Conservation (phyloP, 92 coral and sea anemone genomes). For the Epizoanthus illoricatus region DNA sequence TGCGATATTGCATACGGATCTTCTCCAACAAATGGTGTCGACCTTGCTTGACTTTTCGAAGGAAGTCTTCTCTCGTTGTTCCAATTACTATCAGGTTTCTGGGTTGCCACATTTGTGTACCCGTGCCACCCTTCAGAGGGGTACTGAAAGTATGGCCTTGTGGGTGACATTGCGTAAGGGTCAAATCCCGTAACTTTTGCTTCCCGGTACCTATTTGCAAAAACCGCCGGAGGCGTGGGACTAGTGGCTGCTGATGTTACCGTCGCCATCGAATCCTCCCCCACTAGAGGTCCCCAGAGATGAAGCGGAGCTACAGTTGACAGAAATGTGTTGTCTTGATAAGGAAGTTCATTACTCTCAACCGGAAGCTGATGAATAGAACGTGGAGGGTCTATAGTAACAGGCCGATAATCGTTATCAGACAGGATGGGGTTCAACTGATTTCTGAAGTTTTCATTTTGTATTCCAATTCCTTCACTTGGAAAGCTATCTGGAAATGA, state of each 20-base stretch:
- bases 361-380: not conserved
- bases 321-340: not conserved
- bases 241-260: not conserved
- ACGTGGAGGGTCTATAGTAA: not conserved
- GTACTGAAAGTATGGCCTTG: slow-evolving; percentile 1
- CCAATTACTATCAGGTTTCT: not conserved
- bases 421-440: not conserved
- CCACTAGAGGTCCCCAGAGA: slow-evolving; percentile 19
- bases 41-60: slow-evolving; percentile 4
- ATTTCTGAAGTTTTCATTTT: not conserved
- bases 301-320: slow-evolving; percentile 14
- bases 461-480: not conserved
- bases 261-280: slow-evolving; percentile 6
- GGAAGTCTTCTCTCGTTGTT: slow-evolving; percentile 20
- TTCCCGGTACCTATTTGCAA: not conserved
- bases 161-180: not conserved
- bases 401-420: slow-evolving; percentile 6
- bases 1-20: not conserved
- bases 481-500: not conserved
- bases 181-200: slow-evolving; percentile 1
- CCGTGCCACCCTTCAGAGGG: not conserved
- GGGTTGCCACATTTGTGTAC: not conserved
- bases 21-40: slow-evolving; percentile 1
- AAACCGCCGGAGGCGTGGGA: not conserved
- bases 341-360: not conserved